These are phyloP conservation scores for Brachionus plicatilis DNA, from an alignment of 1,140 invertebrate species.

Conservation along the genomic window DNA sequence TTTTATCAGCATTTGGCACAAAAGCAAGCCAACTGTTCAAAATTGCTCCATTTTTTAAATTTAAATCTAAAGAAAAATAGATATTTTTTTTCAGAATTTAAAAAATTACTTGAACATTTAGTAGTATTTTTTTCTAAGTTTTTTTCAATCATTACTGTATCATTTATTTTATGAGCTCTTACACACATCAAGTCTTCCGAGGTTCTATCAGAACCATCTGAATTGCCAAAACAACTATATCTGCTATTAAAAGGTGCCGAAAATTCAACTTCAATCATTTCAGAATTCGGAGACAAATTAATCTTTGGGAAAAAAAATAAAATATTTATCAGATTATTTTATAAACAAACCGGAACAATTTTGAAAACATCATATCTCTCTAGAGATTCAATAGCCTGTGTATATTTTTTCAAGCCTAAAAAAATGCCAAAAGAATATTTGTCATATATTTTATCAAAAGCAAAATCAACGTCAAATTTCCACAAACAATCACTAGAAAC, in stretches of 20 bases:
- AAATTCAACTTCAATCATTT: slow-evolving; percentile 11
- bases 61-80: neutral
- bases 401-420: neutral
- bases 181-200: neutral
- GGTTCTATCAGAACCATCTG: neutral
- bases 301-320: neutral
- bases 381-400: neutral
- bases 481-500: neutral
- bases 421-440: neutral
- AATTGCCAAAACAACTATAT: neutral
- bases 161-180: neutral
- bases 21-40: neutral
- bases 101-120: neutral
- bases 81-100: neutral
- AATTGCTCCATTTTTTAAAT: too few species aligned
- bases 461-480: neutral
- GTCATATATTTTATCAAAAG: neutral
- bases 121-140: neutral
- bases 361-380: neutral
- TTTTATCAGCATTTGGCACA: neutral
- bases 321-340: neutral
- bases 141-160: neutral
- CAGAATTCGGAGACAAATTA: neutral
- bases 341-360: neutral
- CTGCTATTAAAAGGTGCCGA: neutral